Percentiles rank a stretch among this genome's conserved stretches.
Conservation (phyloP, 2,113 vertebrate species). For the Gallinago paraguaiae region DNA sequence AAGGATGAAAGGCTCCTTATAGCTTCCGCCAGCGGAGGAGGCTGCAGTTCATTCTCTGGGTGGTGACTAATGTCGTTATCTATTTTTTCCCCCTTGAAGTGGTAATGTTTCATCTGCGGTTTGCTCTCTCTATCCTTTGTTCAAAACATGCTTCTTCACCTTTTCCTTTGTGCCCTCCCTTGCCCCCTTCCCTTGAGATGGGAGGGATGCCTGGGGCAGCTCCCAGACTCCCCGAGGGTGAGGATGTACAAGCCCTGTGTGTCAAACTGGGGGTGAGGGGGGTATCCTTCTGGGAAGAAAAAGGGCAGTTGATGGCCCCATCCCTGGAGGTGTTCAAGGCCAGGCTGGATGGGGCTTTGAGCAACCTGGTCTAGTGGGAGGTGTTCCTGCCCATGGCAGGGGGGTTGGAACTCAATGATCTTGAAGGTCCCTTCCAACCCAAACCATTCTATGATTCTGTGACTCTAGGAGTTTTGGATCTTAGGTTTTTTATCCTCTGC, state of each 20-base stretch:
- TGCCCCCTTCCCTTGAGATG: neutral
- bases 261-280: rapidly evolving
- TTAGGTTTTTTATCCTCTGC: neutral
- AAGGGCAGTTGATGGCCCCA: neutral
- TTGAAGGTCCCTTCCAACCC: neutral
- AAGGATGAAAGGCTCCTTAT: slow-evolving; percentile 18
- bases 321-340: neutral
- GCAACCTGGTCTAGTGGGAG: neutral
- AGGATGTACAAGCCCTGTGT: neutral
- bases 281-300: neutral
- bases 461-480: neutral
- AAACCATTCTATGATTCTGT: neutral
- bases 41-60: neutral
- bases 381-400: neutral
- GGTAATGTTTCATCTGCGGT: slow-evolving; percentile 34
- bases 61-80: slow-evolving; percentile 54
- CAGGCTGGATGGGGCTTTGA: neutral
- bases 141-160: neutral
- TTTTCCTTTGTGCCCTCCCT: neutral
- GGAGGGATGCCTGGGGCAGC: neutral
- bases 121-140: slow-evolving; percentile 19
- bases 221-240: rapidly evolving
- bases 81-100: slow-evolving; percentile 29
- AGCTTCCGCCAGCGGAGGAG: neutral
- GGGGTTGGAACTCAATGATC: neutral